Evolutionary conservation across 2,888 invertebrate genomes (phyloP), one percentile per base, ranked within the genome.

Genomic region (Ommatoiulus sabulosus): DNA sequence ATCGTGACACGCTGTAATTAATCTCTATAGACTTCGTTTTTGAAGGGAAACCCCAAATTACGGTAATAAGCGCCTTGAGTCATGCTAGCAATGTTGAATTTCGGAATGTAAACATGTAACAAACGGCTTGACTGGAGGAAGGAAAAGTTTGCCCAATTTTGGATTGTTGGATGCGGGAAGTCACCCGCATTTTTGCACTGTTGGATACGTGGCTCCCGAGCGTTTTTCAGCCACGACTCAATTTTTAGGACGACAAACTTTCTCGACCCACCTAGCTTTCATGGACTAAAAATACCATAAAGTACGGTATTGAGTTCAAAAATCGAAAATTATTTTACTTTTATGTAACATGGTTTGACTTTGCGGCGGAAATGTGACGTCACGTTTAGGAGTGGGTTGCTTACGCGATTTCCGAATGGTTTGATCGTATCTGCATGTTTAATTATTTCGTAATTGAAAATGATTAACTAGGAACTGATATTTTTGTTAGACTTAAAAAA

Each of bases 1-100:
- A 72, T 72, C 63, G 20, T 72, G 63, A 72, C 63, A 72, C 63
- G 20, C 63, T 72, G 63, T 72, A 72, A 72, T 72, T 72, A 72
- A 20, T n/a, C 20, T 20, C 17, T 63, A 5, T 7, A 8, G 4
- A n/a, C 57, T 63, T n/a, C n/a, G n/a, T 20, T 72, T 20, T n/a
- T 72, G 20, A 72, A 4, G 20, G 63, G 20, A 20, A 72, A 72
- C 63, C 63, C 63, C 20, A 72, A 72, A 72, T 72, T 72, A 72
- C 20, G 48, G 48, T 48, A 48, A 48, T 48, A 48, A 48, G 48
- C 48, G 8, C 48, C n/a, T 48, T 48, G 3, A 72, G 63, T n/a
- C 63, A 72, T 72, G 57, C 3, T n/a, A n/a, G 20, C 20, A 72
- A 20, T 72, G n/a, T 17, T n/a, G n/a, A 63, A 20, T 72, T 72